phyloP scores from a whole-genome alignment of 1,140 invertebrate species.

The Probaryconus sp. region DNA sequence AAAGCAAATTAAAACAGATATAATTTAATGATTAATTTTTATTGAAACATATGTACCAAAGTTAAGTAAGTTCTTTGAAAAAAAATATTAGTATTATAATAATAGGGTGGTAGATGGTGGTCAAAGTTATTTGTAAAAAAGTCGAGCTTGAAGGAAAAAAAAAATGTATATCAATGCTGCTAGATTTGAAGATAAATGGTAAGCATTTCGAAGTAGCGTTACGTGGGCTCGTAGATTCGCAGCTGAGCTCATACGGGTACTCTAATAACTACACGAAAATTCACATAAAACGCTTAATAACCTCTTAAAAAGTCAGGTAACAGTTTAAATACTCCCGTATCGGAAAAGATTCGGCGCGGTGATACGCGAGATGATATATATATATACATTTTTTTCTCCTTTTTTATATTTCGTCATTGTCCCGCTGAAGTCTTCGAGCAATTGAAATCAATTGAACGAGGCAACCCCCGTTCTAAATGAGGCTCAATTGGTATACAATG shows the following conservation, averaged over 20 bases:
- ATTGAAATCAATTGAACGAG: conserved; percentile 76
- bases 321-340: conserved; percentile 75
- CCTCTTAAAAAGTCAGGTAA: conserved; percentile 69
- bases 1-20: too few relatives aligned
- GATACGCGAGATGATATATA: conserved; percentile 60
- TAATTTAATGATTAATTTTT: too few relatives aligned
- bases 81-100: too few relatives aligned
- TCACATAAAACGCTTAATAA: conserved; percentile 63
- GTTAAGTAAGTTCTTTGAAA: too few relatives aligned
- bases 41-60: too few relatives aligned
- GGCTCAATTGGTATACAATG: conserved; percentile 74
- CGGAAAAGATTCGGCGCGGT: conserved; percentile 66
- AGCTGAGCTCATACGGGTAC: conserved; percentile 72
- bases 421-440: conserved; percentile 56
- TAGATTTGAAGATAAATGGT: conserved; percentile 39
- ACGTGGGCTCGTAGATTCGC: conserved; percentile 63
- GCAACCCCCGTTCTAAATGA: conserved; percentile 72
- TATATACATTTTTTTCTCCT: conserved; percentile 15
- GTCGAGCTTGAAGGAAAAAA: neutral
- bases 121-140: conserved; percentile 4
- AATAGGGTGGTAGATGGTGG: neutral
- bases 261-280: conserved; percentile 67
- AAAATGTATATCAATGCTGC: conserved; percentile 34
- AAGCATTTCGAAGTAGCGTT: conserved; percentile 14
- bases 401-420: too few relatives aligned